Conservation (phyloP, 2,113 vertebrate species). For the Siniperca chuatsi region DNA sequence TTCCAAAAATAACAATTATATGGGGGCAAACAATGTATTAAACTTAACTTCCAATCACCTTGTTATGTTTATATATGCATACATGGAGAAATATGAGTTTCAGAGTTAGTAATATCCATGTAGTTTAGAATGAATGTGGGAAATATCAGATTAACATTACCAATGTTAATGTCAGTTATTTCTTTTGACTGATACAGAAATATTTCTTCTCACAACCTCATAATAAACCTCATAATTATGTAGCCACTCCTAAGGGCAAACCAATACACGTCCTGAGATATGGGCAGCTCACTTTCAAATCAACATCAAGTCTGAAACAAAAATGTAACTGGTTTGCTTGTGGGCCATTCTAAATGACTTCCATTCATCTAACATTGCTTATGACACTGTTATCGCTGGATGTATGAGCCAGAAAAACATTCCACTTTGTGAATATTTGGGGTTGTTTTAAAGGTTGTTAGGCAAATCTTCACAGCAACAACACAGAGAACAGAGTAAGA, state of each 20-base stretch:
- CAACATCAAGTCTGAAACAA: neutral
- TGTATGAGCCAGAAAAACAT: slow-evolving; percentile 1
- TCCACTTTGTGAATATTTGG: slow-evolving; percentile 1
- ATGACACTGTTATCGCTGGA: neutral
- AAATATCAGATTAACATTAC: neutral
- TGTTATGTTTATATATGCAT: neutral
- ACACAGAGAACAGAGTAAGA: slow-evolving; percentile 63
- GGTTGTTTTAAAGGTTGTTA: slow-evolving; percentile 71
- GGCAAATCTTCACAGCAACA: slow-evolving; percentile 78
- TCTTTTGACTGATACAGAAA: neutral
- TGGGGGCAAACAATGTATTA: neutral
- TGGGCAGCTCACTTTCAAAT: neutral
- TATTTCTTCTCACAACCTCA: too few relatives aligned
- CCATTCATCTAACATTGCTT: neutral
- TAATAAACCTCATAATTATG: neutral
- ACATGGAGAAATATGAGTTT: neutral
- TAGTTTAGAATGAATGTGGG: neutral
- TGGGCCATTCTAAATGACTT: neutral
- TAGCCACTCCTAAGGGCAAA: neutral
- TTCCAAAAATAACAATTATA: neutral
- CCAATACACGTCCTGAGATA: neutral
- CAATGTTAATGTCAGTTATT: neutral
- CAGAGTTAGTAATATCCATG: neutral
- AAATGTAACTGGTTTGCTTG: neutral
- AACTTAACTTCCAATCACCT: neutral